Evolutionary conservation across 2,113 vertebrate species (phyloP), one percentile per base, ranked within the genome.

Genomic region (Scolopax mira): DNA sequence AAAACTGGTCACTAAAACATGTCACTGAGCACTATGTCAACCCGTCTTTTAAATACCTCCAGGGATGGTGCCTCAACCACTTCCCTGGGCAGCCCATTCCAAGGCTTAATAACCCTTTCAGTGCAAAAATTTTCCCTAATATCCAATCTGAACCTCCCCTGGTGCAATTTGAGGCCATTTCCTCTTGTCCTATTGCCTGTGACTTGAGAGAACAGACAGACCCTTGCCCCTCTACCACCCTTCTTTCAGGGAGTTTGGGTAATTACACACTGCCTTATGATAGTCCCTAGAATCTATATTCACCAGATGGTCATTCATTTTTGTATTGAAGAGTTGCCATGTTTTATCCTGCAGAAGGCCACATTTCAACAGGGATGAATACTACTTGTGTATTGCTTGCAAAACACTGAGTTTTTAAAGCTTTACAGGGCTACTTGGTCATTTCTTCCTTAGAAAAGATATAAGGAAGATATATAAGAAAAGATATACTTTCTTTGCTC

Each of bases 311-410:
- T 33, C 35, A 22, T 57, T 79, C 49, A 24, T 7, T 70, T 87
- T 41, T n/a, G 11, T 19, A 22, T 13, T 0, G 0, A 71, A 62
- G 17, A 28, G 23, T 58, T 79, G 17, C 37, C 30, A 19, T 1
- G 24, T 64, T 75, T 75, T 51, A 33, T 39, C 19, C 44, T 55
- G 57, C 39, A 73, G 44, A 69, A 75, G 24, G 14, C 10, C 6
- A 1, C 24, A 22, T 84, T 70, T 78, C 72, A 70, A 2, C 8
- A 35, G 37, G 30, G 41, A 41, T 48, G 14, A 44, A 74, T 2
- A 18, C 15, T n/a, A 17, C 28, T 28, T 70, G 10, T 21, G 14
- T 9, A 11, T 16, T 30, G 23, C 33, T 70, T 88, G 42, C 37
- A 73, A 86, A 93, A 14, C 2, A 15, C 41, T 9, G 21, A n/a